Conservation (phyloP, 2,888 invertebrate species). For the Schrankia costaestrigalis region DNA sequence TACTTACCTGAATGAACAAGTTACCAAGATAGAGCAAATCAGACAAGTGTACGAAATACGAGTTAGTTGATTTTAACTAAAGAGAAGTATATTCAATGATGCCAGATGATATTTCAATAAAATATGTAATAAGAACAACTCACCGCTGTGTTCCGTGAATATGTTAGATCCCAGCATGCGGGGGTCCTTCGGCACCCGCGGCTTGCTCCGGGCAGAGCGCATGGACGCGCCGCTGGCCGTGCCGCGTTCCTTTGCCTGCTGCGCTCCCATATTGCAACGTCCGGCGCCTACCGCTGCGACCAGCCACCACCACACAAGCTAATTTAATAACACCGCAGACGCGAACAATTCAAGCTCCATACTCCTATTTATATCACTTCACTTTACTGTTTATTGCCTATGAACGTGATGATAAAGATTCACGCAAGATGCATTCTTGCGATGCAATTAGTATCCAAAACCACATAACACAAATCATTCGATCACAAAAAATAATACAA, state of each 20-base stretch:
- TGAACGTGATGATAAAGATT: slow-evolving; percentile 5
- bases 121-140: slow-evolving; percentile 53
- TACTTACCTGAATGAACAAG: too few species aligned
- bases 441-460: slow-evolving; percentile 30
- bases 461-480: slow-evolving; percentile 45
- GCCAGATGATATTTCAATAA: too few species aligned
- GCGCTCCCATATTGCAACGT: slow-evolving; percentile 88
- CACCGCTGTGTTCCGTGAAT: slow-evolving; percentile 97
- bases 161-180: slow-evolving; percentile 93
- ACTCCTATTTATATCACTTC: slow-evolving; percentile 19
- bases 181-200: slow-evolving; percentile 89
- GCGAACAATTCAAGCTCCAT: slow-evolving; percentile 51
- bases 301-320: slow-evolving; percentile 36
- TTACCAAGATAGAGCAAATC: too few species aligned
- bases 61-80: too few species aligned
- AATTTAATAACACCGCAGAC: slow-evolving; percentile 58
- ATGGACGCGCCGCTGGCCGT: slow-evolving; percentile 86
- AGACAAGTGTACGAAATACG: too few species aligned
- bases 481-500: slow-evolving; percentile 58
- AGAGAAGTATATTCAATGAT: too few species aligned
- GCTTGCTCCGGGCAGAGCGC: slow-evolving; percentile 87
- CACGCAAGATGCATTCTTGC: slow-evolving; percentile 26
- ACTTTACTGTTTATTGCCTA: slow-evolving; percentile 11
- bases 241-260: slow-evolving; percentile 95
- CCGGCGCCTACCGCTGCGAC: slow-evolving; percentile 28